Conservation (phyloP, 2,113 vertebrate species). For the Jacana jacana region DNA sequence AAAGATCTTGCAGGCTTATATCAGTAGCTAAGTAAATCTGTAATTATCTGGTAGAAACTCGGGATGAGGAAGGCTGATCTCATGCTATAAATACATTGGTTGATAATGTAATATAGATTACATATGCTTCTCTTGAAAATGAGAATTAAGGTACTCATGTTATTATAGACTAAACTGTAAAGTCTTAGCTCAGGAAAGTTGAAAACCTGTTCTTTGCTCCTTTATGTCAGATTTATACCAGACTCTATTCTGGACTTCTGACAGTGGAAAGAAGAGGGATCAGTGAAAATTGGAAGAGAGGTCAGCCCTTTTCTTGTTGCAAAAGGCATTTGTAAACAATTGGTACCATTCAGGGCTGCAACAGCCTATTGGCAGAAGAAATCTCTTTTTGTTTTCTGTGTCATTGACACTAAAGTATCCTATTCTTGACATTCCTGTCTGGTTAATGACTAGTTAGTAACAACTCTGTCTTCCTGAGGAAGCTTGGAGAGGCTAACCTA, state of each 20-base stretch:
- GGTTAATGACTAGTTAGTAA: not conserved
- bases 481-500: not conserved
- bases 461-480: not conserved
- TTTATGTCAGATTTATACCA: not conserved
- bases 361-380: not conserved
- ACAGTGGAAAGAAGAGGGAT: not conserved
- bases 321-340: not conserved
- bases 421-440: not conserved
- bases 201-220: not conserved
- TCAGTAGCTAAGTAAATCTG: not conserved
- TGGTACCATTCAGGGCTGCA: not conserved
- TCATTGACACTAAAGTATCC: not conserved
- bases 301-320: not conserved
- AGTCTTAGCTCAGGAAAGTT: not conserved
- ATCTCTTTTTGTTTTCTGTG: not conserved
- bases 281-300: not conserved
- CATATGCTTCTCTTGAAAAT: not conserved
- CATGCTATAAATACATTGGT: not conserved
- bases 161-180: not conserved
- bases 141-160: not conserved
- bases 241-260: not conserved
- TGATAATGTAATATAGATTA: not conserved
- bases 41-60: slow-evolving; percentile 1
- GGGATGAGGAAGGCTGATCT: not conserved
- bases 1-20: not conserved